Base-by-base conservation (phyloP, 2,888 invertebrate genomes). In the Eupithecia inturbata region DNA sequence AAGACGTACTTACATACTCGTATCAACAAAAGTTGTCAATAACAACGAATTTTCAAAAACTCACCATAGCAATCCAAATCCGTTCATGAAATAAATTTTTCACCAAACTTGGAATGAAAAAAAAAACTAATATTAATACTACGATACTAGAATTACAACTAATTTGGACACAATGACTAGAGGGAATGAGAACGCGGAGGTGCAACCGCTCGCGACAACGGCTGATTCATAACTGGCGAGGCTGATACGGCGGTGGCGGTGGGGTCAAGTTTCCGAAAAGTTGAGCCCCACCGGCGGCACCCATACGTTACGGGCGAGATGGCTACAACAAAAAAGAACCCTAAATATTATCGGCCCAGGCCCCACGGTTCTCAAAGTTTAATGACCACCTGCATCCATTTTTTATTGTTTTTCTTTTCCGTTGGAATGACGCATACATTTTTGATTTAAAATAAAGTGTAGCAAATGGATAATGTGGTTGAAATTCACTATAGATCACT, bases 101-200 rank as follows among this genome's bases (percentile, higher is more conserved):
- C 83, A 82, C 78, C 81, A 83, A 85, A 85, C 84, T 82, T 82
- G 83, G 82, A 80, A 83, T 86, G 84, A 83, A 88, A 85, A 82
- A 86, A 82, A 80, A 84, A n/a, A 39, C 83, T 78, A 81, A 80
- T 78, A 82, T 80, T 87, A 87, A 85, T 86, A 88, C 86, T 88
- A 87, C 77, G 78, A 79, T 81, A 82, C 83, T 78, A 77, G 73
- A 81, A 80, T 76, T 71, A 73, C 68, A 83, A 81, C 83, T 82
- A 89, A 88, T 94, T 94, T 93, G 93, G 94, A 90, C 88, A 92
- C 88, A 92, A 91, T 94, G 94, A 94, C 94, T 94, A 94, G 94
- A 94, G 89, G 87, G 87, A 88, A 89, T 88, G 87, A 85, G 87
- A 86, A 86, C 87, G 88, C 88, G 88, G 82, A 83, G 81, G 84